These are phyloP conservation scores for Chionomys nivalis DNA, from an alignment of 2,113 vertebrate species.

Conservation along the genomic window DNA sequence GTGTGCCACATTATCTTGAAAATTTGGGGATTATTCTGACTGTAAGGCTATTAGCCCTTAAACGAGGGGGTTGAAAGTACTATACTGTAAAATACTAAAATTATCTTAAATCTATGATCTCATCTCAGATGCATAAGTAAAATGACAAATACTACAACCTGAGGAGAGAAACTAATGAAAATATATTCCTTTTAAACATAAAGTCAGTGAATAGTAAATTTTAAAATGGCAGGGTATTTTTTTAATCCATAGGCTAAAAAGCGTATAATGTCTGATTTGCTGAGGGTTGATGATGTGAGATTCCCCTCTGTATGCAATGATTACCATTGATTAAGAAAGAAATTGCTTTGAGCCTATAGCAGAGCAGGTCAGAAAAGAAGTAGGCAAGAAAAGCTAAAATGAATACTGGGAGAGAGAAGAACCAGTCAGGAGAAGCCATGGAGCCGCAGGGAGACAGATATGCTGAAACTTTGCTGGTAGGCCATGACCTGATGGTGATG, in stretches of 20 bases:
- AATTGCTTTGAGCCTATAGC: too few relatives aligned
- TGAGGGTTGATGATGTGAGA: background rate
- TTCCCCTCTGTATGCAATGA: too few relatives aligned
- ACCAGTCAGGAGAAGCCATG: too few relatives aligned
- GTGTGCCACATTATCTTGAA: background rate
- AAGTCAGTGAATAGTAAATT: background rate
- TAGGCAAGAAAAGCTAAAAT: too few relatives aligned
- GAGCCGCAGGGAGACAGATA: too few relatives aligned
- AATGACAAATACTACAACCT: background rate
- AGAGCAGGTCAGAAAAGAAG: too few relatives aligned
- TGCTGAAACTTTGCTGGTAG: too few relatives aligned
- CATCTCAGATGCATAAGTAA: background rate
- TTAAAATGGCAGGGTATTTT: constrained; percentile 36
- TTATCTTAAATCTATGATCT: background rate
- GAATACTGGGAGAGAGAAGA: too few relatives aligned
- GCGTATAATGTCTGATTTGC: background rate
- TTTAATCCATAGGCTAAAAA: constrained; percentile 30
- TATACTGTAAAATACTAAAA: background rate
- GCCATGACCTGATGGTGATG: too few relatives aligned
- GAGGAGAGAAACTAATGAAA: background rate
- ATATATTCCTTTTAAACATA: background rate
- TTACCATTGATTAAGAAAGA: too few relatives aligned
- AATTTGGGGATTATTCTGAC: background rate
- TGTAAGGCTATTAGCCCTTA: background rate
- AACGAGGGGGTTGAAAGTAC: background rate